Percentiles rank a stretch among this genome's conserved stretches.
phyloP scores from a whole-genome alignment of 2,888 invertebrate species.

The Dicyrtoma fusca region DNA sequence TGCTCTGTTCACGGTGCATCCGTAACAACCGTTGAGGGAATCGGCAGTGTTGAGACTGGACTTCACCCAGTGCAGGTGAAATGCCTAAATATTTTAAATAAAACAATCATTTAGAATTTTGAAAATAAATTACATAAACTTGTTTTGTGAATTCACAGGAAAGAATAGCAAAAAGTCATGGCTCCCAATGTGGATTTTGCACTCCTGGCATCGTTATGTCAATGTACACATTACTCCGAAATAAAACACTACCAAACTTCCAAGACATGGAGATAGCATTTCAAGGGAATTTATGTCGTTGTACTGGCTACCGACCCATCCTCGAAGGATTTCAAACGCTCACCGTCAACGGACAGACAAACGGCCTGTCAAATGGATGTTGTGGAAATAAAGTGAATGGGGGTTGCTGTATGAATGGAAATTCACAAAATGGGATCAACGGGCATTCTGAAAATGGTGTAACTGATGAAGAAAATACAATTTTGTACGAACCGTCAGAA shows the following conservation, averaged over 20 bases:
- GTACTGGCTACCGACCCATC: slow-evolving; percentile 92
- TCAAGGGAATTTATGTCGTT: slow-evolving; percentile 84
- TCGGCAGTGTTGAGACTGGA: slow-evolving; percentile 75
- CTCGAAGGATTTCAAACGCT: slow-evolving; percentile 88
- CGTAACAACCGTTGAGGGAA: slow-evolving; percentile 91
- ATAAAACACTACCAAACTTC: slow-evolving; percentile 69
- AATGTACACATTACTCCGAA: slow-evolving; percentile 78
- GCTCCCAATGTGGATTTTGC: slow-evolving; percentile 94
- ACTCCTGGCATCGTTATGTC: slow-evolving; percentile 98
- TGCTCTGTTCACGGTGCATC: slow-evolving; percentile 85
- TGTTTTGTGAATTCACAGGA: slow-evolving; percentile 62
- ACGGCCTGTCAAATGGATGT: slow-evolving; percentile 41
- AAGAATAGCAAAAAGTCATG: slow-evolving; percentile 84
- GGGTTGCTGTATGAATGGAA: slow-evolving; percentile 28
- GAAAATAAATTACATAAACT: too few species aligned
- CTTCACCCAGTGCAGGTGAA: slow-evolving; percentile 88
- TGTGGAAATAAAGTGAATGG: slow-evolving; percentile 46
- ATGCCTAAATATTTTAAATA: too few species aligned
- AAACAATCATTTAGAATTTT: too few species aligned
- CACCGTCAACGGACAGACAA: slow-evolving; percentile 41
- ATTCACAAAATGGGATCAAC: not conserved
- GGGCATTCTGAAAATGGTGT: slow-evolving; percentile 13
- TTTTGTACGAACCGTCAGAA: slow-evolving; percentile 66
- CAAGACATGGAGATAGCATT: slow-evolving; percentile 78
- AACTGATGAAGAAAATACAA: slow-evolving; percentile 48